Evolutionary conservation across 2,888 invertebrate species (phyloP).

Genomic region (Drosophila tanythrix): DNA sequence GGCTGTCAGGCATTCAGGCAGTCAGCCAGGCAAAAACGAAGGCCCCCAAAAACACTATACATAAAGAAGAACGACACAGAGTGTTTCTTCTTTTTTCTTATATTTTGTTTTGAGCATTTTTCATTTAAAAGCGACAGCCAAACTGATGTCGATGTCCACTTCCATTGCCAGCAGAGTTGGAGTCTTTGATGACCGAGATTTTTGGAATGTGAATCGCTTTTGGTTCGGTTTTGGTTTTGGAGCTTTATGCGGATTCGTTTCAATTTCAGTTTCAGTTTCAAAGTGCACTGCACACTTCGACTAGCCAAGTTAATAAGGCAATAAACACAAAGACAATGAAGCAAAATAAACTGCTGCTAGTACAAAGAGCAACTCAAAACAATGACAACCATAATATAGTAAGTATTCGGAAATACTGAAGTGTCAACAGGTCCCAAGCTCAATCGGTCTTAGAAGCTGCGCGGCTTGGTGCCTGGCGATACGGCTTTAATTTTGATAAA

Average conservation of each 20-base stretch:
- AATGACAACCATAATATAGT: slow-evolving; percentile 61
- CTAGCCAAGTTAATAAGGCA: slow-evolving; percentile 51
- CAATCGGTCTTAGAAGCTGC: slow-evolving; percentile 26
- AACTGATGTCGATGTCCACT: slow-evolving; percentile 81
- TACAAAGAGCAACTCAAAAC: slow-evolving; percentile 37
- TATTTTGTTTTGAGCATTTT: slow-evolving; percentile 67
- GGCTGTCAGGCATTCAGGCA: slow-evolving; percentile 24
- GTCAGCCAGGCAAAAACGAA: slow-evolving; percentile 53
- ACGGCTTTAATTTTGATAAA: slow-evolving; percentile 80
- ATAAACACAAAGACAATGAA: slow-evolving; percentile 56
- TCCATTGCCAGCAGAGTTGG: slow-evolving; percentile 67
- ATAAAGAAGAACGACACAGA: slow-evolving; percentile 73
- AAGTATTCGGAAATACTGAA: slow-evolving; percentile 53
- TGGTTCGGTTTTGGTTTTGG: slow-evolving; percentile 32
- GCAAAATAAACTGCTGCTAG: slow-evolving; percentile 23
- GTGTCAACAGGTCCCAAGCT: slow-evolving; percentile 59
- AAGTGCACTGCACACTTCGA: slow-evolving; percentile 52
- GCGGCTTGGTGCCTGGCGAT: slow-evolving; percentile 39
- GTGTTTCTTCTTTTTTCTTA: slow-evolving; percentile 63
- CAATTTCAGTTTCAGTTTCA: slow-evolving; percentile 56
- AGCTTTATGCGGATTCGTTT: slow-evolving; percentile 61
- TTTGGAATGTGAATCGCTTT: slow-evolving; percentile 65
- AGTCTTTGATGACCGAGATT: slow-evolving; percentile 61
- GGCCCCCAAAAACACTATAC: slow-evolving; percentile 55
- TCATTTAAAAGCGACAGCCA: slow-evolving; percentile 77